Percentiles rank a stretch among this genome's conserved stretches.
Conservation (phyloP, 2,888 invertebrate genomes). For the Rhogogaster chlorosoma region DNA sequence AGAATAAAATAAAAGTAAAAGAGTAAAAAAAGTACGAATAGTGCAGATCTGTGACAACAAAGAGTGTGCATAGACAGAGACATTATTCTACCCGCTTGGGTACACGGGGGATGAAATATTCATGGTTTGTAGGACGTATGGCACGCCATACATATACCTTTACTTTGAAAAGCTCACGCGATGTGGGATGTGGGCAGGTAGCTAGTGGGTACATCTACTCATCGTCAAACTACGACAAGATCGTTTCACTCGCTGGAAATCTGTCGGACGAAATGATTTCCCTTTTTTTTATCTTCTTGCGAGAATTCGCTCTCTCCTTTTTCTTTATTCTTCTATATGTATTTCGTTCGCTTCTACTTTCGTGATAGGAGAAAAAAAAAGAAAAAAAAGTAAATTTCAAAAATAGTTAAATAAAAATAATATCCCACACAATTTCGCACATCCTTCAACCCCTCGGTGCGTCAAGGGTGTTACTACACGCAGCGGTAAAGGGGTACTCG, state of each 20-base stretch:
- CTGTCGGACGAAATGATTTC: background rate
- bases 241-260: background rate
- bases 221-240: background rate
- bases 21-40: background rate
- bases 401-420: background rate
- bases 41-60: background rate
- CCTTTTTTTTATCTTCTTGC: background rate
- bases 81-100: background rate
- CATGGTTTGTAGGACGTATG: conserved; percentile 6
- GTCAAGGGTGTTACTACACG: background rate
- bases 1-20: background rate
- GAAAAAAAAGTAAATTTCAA: no score
- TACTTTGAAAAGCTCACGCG: background rate
- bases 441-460: background rate
- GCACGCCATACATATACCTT: background rate
- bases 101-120: conserved; percentile 4
- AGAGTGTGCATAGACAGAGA: background rate
- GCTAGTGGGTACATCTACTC: background rate
- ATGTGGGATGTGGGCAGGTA: background rate
- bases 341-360: background rate
- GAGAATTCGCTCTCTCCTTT: background rate
- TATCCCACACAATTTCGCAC: background rate
- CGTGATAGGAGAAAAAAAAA: background rate
- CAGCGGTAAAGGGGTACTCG: background rate
- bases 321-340: background rate